Percentiles rank a stretch among this genome's conserved stretches.
phyloP scores from a whole-genome alignment of 2,888 invertebrate species.

The Brachylomia viminalis region DNA sequence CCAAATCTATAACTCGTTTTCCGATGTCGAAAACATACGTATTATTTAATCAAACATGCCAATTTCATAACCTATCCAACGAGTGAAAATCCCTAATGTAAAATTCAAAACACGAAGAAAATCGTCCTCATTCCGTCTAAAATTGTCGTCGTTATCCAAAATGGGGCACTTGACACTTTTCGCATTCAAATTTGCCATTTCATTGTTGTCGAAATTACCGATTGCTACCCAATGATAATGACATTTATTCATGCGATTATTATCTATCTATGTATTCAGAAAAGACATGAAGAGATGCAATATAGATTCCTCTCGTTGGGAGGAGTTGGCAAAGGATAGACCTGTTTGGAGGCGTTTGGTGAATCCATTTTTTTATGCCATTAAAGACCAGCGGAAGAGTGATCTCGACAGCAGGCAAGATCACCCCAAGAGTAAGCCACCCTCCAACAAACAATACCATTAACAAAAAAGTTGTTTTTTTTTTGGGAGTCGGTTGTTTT shows the following conservation, averaged over 20 bases:
- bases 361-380: background rate
- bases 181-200: slow-evolving; percentile 11
- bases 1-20: background rate
- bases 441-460: no score
- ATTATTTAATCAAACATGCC: slow-evolving; percentile 20
- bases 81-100: background rate
- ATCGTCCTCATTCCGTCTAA: background rate
- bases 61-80: background rate
- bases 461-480: no score
- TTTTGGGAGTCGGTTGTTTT: no score
- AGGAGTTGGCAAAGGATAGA: background rate
- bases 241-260: slow-evolving; percentile 2
- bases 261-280: background rate
- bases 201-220: slow-evolving; percentile 26
- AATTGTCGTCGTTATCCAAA: slow-evolving; percentile 21
- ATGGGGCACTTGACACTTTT: slow-evolving; percentile 21
- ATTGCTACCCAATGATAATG: slow-evolving; percentile 8
- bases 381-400: background rate
- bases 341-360: background rate
- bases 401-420: background rate
- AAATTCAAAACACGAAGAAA: slow-evolving; percentile 5
- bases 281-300: background rate
- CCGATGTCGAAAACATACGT: background rate
- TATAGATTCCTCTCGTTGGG: background rate
- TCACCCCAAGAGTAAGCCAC: background rate